Evolutionary conservation across 2,888 invertebrate genomes (phyloP), one percentile per base, ranked within the genome.

Genomic region (Micoletzkya japonica): DNA sequence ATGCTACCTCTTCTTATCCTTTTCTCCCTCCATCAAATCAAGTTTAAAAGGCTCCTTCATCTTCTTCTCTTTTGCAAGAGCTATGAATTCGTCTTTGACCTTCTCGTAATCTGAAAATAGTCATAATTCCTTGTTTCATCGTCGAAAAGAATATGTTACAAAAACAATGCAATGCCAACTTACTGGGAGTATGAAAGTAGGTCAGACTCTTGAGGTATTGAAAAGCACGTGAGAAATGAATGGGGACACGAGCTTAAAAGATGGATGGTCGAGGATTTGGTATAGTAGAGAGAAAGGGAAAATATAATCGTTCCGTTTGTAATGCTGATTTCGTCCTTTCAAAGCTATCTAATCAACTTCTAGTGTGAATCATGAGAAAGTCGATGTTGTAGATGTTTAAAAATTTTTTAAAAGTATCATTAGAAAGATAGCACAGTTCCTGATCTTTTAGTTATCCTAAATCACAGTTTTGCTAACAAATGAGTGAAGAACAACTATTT

Each of bases 1-100:
- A n/a, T 73, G 71, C 54, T 74, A 73, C 44, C 61, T 58, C 36
- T 66, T 63, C 39, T 76, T 70, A 37, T 75, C 70, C n/a, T n/a
- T n/a, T n/a, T n/a, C n/a, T n/a, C n/a, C n/a, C n/a, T n/a, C n/a
- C n/a, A n/a, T n/a, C n/a, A n/a, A 64, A 28, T 64, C 64, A 3
- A 64, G 64, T 24, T 50, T 30, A 36, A 34, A 64, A 7, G 64
- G 64, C n/a, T n/a, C 4, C 28, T 2, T 2, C 36, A 64, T n/a
- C 6, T 52, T 50, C 34, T 28, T 17, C 1, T 64, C 64, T 14
- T 2, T 26, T 2, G 52, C 52, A 50, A 64, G 36, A 34, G 10
- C 49, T 7, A 61, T 4, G 30, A 61, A 61, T 10, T 61, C 61
- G n/a, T 28, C 10, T 2, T 49, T 28, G 4, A 61, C 26, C 1